Conservation (phyloP, 2,797 vertebrate genomes). For the Cyprinodon diabolis region DNA sequence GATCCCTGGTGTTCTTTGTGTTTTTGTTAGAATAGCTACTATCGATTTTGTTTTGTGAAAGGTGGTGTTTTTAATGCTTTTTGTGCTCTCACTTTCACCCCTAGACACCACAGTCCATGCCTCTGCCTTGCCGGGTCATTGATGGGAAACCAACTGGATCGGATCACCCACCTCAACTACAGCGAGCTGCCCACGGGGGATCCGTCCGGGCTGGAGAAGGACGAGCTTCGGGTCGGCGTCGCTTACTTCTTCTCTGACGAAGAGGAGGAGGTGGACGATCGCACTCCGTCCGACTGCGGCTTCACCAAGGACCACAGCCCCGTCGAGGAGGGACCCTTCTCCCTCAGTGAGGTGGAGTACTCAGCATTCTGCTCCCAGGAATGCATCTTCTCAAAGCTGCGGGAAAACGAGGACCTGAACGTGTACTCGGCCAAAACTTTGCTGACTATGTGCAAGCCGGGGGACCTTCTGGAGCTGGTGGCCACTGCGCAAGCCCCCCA, state of each 20-base stretch:
- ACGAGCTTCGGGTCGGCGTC: conserved; percentile 98
- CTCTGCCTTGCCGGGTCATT: conserved; percentile 92
- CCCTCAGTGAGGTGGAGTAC: conserved; percentile 93
- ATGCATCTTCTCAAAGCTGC: conserved; percentile 99
- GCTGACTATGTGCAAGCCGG: conserved; percentile 94
- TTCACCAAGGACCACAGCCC: conserved; percentile 86
- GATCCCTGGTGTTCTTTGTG: neutral
- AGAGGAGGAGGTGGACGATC: conserved; percentile 98
- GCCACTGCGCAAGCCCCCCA: conserved; percentile 87
- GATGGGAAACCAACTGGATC: conserved; percentile 99
- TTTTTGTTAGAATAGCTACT: neutral
- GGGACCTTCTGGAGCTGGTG: conserved; percentile 97
- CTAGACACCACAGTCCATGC: conserved; percentile 88
- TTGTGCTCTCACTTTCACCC: conserved; percentile 9
- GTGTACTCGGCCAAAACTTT: conserved; percentile 91
- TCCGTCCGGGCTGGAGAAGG: conserved; percentile 98
- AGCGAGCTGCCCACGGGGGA: conserved; percentile 99
- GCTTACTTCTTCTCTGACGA: conserved; percentile 99
- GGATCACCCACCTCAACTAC: conserved; percentile 99
- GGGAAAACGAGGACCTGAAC: conserved; percentile 92
- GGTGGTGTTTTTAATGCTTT: conserved; percentile 18
- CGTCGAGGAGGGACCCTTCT: conserved; percentile 84
- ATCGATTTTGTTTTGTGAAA: conserved; percentile 24
- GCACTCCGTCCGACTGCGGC: conserved; percentile 92
- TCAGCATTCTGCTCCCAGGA: conserved; percentile 96